These are phyloP conservation scores for Stylophora pistillata DNA, from an alignment of 64 coral and sea anemone genomes.

Conservation along the genomic window DNA sequence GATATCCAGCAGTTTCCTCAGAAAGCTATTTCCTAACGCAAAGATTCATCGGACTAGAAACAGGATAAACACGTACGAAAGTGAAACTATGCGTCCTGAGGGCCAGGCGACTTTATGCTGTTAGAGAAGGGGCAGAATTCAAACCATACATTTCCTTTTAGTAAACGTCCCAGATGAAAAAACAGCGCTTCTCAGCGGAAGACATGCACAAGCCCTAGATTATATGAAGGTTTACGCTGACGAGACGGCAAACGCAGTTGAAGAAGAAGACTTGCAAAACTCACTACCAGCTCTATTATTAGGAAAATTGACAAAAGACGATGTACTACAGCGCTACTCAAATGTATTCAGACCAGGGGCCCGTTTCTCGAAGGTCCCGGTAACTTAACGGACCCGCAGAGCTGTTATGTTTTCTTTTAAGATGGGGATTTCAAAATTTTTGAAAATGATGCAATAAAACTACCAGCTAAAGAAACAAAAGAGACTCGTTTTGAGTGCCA, in stretches of 20 bases:
- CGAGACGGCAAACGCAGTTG: conserved; percentile 40
- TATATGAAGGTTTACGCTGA: conserved; percentile 52
- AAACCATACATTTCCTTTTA: conserved; percentile 58
- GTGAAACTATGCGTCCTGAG: too few relatives aligned
- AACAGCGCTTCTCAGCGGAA: conserved; percentile 63
- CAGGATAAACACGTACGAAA: conserved; percentile 43
- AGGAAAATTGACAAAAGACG: too few relatives aligned
- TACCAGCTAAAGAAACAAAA: too few relatives aligned
- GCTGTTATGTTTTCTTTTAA: too few relatives aligned
- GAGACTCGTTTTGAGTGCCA: too few relatives aligned
- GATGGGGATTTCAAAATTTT: too few relatives aligned
- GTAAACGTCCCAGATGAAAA: conserved; percentile 49
- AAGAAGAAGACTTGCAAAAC: too few relatives aligned
- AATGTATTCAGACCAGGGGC: conserved; percentile 55
- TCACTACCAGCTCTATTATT: too few relatives aligned
- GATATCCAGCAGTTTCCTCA: conserved; percentile 50
- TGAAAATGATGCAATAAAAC: too few relatives aligned
- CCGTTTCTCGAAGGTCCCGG: too few relatives aligned
- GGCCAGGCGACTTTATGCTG: too few relatives aligned
- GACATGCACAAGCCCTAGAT: conserved; percentile 49
- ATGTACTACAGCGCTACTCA: not conserved
- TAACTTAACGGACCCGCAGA: too few relatives aligned
- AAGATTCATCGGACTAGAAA: conserved; percentile 38
- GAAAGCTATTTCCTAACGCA: conserved; percentile 47
- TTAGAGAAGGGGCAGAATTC: conserved; percentile 53